phyloP scores from a whole-genome alignment of 2,888 invertebrate genomes.

The Plagodis pulveraria region DNA sequence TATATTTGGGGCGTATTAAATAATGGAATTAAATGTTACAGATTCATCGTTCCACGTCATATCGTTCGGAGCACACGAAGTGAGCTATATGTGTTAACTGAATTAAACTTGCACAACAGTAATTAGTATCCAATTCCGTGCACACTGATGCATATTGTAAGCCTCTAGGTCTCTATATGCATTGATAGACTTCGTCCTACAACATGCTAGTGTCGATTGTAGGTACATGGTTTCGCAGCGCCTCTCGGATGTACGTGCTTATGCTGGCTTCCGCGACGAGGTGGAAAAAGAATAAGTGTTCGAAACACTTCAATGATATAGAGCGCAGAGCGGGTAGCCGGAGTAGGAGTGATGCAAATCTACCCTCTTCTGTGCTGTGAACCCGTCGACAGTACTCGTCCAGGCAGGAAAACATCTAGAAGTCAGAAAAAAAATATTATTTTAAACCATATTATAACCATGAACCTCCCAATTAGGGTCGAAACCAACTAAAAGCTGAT shows the following conservation, averaged over 20 bases:
- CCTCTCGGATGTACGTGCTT: conserved; percentile 93
- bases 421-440: not conserved
- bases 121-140: not conserved
- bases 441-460: too few species aligned
- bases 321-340: conserved; percentile 95
- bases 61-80: conserved; percentile 1
- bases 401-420: conserved; percentile 92
- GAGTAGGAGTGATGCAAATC: conserved; percentile 97
- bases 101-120: too few species aligned
- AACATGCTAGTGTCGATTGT: conserved; percentile 68
- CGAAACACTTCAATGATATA: conserved; percentile 96
- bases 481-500: too few species aligned
- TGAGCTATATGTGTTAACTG: too few species aligned
- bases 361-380: conserved; percentile 95
- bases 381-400: conserved; percentile 97
- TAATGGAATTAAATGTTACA: conserved; percentile 36
- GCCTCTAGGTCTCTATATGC: conserved; percentile 43
- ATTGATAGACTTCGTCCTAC: conserved; percentile 64
- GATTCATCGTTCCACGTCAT: conserved; percentile 7
- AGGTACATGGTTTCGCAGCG: conserved; percentile 88
- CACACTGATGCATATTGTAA: not conserved
- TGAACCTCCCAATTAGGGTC: too few species aligned
- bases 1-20: conserved; percentile 39
- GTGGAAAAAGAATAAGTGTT: conserved; percentile 97
- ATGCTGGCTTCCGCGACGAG: conserved; percentile 94